Evolutionary conservation across 92 coral and sea anemone genomes (phyloP).

Genomic region (Porites lobata): DNA sequence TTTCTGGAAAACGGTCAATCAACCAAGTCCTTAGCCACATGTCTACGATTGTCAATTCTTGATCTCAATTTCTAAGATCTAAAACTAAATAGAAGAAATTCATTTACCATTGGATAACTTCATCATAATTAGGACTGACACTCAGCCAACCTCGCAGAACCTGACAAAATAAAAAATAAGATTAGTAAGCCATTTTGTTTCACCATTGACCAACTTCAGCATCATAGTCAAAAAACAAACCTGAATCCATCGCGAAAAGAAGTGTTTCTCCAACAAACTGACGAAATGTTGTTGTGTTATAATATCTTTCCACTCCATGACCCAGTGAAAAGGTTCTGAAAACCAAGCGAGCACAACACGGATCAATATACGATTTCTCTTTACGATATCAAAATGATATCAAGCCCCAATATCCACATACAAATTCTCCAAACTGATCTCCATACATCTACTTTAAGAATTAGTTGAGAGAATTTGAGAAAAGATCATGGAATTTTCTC

Average conservation of each 20-base stretch:
- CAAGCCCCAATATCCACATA: too few relatives aligned
- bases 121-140: conserved; percentile 97
- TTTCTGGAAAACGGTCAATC: too few relatives aligned
- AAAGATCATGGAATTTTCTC: too few relatives aligned
- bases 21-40: too few relatives aligned
- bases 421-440: too few relatives aligned
- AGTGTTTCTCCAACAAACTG: conserved; percentile 95
- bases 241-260: conserved; percentile 99
- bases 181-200: neutral
- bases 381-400: too few relatives aligned
- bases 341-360: neutral
- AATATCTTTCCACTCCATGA: conserved; percentile 94
- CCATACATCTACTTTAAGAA: too few relatives aligned
- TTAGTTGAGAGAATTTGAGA: too few relatives aligned
- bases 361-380: neutral
- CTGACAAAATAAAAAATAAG: conserved; percentile 37
- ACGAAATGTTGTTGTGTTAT: conserved; percentile 97
- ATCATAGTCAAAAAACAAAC: conserved; percentile 31
- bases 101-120: conserved; percentile 95
- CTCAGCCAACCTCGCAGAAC: conserved; percentile 95
- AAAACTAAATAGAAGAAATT: too few relatives aligned
- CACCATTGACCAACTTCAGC: too few relatives aligned
- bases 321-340: conserved; percentile 96
- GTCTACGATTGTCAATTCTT: too few relatives aligned
- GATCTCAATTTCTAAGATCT: too few relatives aligned